A percentile compares a stretch with the other conserved stretches of the same genome.
phyloP scores from a whole-genome alignment of 2,797 vertebrate genomes.

The Channallabes apus region DNA sequence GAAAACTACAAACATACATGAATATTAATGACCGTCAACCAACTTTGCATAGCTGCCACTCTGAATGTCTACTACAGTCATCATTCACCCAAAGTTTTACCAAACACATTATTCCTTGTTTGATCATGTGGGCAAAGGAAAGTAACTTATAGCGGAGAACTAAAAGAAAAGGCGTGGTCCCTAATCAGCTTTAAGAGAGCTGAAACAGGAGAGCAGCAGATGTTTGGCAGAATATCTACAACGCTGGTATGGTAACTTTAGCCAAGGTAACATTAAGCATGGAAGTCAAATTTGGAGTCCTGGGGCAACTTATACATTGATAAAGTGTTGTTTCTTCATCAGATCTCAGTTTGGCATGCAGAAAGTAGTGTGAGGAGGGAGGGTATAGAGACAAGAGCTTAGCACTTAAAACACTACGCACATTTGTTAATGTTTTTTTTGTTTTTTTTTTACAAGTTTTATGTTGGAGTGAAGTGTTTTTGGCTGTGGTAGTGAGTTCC shows the following conservation, averaged over 20 bases:
- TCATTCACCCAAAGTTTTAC: conserved; percentile 63
- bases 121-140: conserved; percentile 10
- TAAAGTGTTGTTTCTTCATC: conserved; percentile 39
- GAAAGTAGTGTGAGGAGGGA: conserved; percentile 18
- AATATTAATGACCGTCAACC: conserved; percentile 70
- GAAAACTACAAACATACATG: conserved; percentile 72
- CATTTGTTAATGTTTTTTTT: conserved; percentile 28
- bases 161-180: conserved; percentile 42
- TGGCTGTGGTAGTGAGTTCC: conserved; percentile 43
- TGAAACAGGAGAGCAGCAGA: conserved; percentile 34
- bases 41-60: conserved; percentile 69
- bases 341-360: conserved; percentile 21
- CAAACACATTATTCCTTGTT: conserved; percentile 23
- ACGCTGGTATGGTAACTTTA: conserved; percentile 17
- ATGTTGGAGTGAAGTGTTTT: conserved; percentile 26
- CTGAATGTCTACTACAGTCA: conserved; percentile 59
- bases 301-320: conserved; percentile 18
- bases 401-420: conserved; percentile 7
- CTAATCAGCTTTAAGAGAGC: conserved; percentile 46
- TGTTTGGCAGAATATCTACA: conserved; percentile 49
- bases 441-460: too few species aligned
- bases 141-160: conserved; percentile 46
- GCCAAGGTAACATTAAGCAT: conserved; percentile 24
- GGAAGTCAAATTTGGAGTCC: conserved; percentile 19
- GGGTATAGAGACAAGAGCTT: conserved; percentile 3